Evolutionary conservation across 1,140 invertebrate species (phyloP).

Genomic region (Chironomus tepperi): DNA sequence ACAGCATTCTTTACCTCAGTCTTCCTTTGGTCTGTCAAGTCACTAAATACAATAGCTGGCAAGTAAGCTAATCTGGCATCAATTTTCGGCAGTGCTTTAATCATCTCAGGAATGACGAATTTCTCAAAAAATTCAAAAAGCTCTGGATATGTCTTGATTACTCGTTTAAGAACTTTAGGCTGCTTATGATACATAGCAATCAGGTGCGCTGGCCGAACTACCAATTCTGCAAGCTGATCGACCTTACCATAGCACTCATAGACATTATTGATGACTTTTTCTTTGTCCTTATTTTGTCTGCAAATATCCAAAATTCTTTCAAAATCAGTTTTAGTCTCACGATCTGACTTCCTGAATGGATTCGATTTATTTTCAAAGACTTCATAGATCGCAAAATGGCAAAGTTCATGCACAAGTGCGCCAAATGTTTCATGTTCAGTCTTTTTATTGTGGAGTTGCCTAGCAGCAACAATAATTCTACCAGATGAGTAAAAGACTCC

Average conservation of each 20-base stretch:
- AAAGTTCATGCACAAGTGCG: neutral
- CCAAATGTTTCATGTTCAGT: neutral
- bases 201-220: neutral
- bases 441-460: neutral
- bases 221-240: neutral
- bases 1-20: neutral
- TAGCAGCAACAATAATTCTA: neutral
- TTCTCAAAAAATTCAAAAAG: neutral
- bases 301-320: neutral
- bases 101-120: neutral
- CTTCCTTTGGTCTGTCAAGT: neutral
- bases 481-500: neutral
- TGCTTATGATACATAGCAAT: neutral
- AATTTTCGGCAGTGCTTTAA: neutral
- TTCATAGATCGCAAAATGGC: neutral
- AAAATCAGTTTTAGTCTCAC: neutral
- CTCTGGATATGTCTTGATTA: neutral
- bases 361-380: neutral
- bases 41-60: neutral
- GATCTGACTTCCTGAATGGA: neutral
- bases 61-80: neutral
- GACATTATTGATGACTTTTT: neutral
- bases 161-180: neutral
- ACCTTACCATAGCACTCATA: neutral
- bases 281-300: neutral